Conservation (phyloP, 2,888 invertebrate species). For the Fragum fragum region DNA sequence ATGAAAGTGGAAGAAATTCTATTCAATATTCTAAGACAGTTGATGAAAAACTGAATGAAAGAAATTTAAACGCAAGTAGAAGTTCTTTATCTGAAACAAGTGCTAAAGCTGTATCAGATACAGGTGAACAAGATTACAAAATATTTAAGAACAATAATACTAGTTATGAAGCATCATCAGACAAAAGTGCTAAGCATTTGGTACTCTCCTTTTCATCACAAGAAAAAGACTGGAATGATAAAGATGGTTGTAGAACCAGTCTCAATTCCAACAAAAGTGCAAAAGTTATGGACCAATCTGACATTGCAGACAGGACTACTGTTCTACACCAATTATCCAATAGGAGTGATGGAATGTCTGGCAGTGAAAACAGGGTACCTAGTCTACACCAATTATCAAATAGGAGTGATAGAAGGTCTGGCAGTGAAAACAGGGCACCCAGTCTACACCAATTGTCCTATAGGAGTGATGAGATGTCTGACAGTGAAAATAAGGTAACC, state of each 20-base stretch:
- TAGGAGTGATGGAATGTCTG: neutral
- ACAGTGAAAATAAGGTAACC: neutral
- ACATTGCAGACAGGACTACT: too few relatives aligned
- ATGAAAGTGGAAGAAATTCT: slow-evolving; percentile 37
- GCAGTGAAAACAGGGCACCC: neutral
- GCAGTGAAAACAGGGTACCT: neutral
- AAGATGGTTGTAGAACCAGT: too few relatives aligned
- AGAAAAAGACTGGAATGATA: too few relatives aligned
- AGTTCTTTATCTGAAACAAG: neutral
- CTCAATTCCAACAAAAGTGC: too few relatives aligned
- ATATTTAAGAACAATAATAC: too few relatives aligned
- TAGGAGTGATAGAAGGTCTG: slow-evolving; percentile 17
- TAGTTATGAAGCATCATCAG: too few relatives aligned
- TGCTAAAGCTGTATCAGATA: neutral
- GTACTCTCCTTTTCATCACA: too few relatives aligned
- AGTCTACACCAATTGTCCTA: slow-evolving; percentile 30
- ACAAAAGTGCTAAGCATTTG: too few relatives aligned
- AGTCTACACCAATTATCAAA: slow-evolving; percentile 30
- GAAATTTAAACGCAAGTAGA: neutral
- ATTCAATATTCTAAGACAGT: slow-evolving; percentile 18
- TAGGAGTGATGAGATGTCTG: slow-evolving; percentile 16
- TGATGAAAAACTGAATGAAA: neutral
- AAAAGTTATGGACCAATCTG: too few relatives aligned
- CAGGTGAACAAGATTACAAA: neutral
- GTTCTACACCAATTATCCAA: too few relatives aligned